A percentile compares a stretch with the other conserved stretches of the same genome.
Conservation (phyloP, 1,140 invertebrate species). For the Battus philenor region DNA sequence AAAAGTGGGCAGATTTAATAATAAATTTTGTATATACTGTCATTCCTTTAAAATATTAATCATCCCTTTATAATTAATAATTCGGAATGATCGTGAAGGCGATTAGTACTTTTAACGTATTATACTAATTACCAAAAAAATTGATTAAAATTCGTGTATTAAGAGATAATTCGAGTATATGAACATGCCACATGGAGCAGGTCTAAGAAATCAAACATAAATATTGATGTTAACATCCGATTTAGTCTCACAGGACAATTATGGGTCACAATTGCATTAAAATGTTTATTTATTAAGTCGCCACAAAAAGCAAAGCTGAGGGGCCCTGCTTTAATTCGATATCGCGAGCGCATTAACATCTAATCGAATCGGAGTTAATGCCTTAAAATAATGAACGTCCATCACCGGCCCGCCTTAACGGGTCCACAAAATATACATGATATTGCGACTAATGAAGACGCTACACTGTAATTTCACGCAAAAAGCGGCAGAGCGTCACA, state of each 20-base stretch:
- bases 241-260: not conserved
- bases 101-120: too few species aligned
- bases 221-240: slow-evolving; percentile 5
- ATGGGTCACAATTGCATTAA: slow-evolving; percentile 6
- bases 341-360: slow-evolving; percentile 12
- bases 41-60: too few species aligned
- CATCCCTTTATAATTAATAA: too few species aligned
- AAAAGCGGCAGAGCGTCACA: slow-evolving; percentile 29
- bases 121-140: too few species aligned
- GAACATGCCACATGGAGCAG: too few species aligned
- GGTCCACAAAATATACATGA: slow-evolving; percentile 26
- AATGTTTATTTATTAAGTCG: slow-evolving; percentile 18
- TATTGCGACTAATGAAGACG: slow-evolving; percentile 45
- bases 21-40: too few species aligned
- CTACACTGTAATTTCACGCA: slow-evolving; percentile 36
- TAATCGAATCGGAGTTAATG: slow-evolving; percentile 33
- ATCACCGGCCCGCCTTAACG: slow-evolving; percentile 19
- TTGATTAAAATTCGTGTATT: too few species aligned
- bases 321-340: slow-evolving; percentile 8
- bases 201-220: too few species aligned
- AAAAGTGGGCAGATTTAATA: too few species aligned
- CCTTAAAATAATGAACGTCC: slow-evolving; percentile 27
- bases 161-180: too few species aligned
- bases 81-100: too few species aligned
- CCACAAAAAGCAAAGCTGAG: slow-evolving; percentile 12